Evolutionary conservation across 2,888 invertebrate species (phyloP), one percentile per base, ranked within the genome.

Genomic region (Parelbella ahira): DNA sequence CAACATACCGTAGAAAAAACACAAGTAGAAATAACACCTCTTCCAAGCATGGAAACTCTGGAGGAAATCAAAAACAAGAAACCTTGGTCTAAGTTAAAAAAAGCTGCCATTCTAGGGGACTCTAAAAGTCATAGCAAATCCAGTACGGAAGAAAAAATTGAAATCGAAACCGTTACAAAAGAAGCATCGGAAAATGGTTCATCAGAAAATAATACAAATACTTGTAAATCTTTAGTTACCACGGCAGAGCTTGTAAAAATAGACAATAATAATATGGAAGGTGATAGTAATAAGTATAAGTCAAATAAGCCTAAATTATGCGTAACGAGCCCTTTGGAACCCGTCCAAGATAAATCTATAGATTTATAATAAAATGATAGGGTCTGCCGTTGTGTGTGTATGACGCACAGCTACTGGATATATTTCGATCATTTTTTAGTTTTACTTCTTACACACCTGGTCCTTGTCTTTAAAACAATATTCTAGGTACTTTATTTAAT

Each of bases 71-170:
- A 75, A 54, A 73, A 58, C 29, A 92, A 90, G 60, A 92, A 90
- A 56, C 92, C 93, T 1, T 95, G 94, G 94, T 90, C 90, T 6
- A 93, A 93, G 80, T 79, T 95, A 25, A 94, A 94, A 68, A 91
- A 93, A 66, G 94, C 94, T 6, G 86, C 91, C 20, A 90, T 91
- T 51, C 76, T 90, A 56, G 87, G 90, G 21, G 90, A 87, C 38
- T 67, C 86, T 15, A 87, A 86, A 65, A 79, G 63, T 49, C 71
- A 70, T 57, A 81, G 68, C 53, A 79, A 75, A 62, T 63, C 73
- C 55, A 78, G 72, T 54, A 8, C 64, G 62, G 82, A 84, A 29
- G 77, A 77, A 49, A 74, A 74, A 45, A 66, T 68, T 49, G 69
- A 71, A 50, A 47, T 52, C 48, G 72, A 73, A 38, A 56, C 47